Base-by-base conservation (phyloP, 2,113 vertebrate species). In the Centrocercus urophasianus region DNA sequence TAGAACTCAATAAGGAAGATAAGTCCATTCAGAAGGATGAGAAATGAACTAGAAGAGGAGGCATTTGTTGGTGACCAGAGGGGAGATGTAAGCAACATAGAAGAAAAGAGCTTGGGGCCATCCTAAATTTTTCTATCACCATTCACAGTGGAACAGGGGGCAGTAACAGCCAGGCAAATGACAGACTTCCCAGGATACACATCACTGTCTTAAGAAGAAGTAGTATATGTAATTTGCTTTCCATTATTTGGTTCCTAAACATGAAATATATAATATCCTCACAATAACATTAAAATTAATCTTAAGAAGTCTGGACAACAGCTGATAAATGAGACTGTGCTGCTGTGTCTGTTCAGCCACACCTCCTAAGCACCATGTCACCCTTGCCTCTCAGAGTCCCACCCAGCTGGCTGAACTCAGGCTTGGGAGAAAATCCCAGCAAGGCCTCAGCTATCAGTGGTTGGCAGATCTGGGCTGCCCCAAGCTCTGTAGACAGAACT, bases 101-200 rank as follows among this genome's bases (percentile, higher is more conserved):
- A 1, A 6, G 7, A n/a, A 63, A 48, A 74, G 15, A 79, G 30
- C 21, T 32, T 30, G 25, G 16, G 14, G 25, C 21, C 32, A 27
- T 25, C 19, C 15, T 9, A 56, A 8, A 56, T 42, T 45, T 66
- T 84, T 74, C 40, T 5, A 27, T 77, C 45, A 11, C 6, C 0
- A 0, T 30, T 40, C 73, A 0, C 13, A 14, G 1, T 1, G 1
- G 40, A 5, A 22, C 0, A 1, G 13, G 3, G 12, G 2, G 5
- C 32, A 86, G 43, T 28, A 86, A 32, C 1, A 2, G 13, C 63
- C 69, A 42, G 22, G 22, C 27, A 74, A 70, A 69, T 12, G 16
- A 57, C 5, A 34, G 65, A 40, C 15, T 13, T 54, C 24, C 25
- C 27, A 17, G 8, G 16, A 36, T 16, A 34, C 15, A 50, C n/a